phyloP scores from a whole-genome alignment of 37 sponge, comb jelly and placozoan genomes.

The Ephydatia muelleri region DNA sequence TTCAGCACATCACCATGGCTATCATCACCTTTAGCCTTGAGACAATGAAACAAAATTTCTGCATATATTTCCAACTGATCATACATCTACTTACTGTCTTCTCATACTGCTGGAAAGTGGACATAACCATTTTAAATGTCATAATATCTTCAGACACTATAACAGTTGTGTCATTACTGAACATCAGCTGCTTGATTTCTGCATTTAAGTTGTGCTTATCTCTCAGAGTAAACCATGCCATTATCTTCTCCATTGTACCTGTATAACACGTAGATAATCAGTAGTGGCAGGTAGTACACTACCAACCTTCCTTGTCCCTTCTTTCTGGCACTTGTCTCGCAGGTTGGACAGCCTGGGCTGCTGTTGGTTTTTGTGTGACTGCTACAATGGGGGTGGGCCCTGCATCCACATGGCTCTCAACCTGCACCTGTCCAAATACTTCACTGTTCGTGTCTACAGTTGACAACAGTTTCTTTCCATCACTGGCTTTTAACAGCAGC shows the following conservation, averaged over 20 bases:
- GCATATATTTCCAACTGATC: no score
- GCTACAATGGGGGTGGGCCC: background rate
- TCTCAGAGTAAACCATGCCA: background rate
- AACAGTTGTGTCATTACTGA: background rate
- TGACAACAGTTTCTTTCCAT: slow-evolving; percentile 27
- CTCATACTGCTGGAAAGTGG: slow-evolving; percentile 15
- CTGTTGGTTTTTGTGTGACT: background rate
- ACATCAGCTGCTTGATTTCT: slow-evolving; percentile 16
- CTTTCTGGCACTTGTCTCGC: background rate
- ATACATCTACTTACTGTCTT: background rate
- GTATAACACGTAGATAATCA: no score
- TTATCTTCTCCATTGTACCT: no score
- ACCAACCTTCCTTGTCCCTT: background rate
- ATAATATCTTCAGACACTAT: background rate
- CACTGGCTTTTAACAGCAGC: slow-evolving; percentile 23
- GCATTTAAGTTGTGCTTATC: background rate
- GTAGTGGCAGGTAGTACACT: no score
- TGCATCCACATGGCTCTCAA: slow-evolving; percentile 15
- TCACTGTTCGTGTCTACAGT: slow-evolving; percentile 15
- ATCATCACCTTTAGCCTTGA: slow-evolving; percentile 21
- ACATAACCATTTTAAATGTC: slow-evolving; percentile 1
- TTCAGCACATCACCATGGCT: slow-evolving; percentile 38
- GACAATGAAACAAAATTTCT: background rate
- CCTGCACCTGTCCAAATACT: slow-evolving; percentile 19
- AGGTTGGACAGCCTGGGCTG: background rate